Base-by-base conservation (phyloP, 2,888 invertebrate genomes). In the Sympetrum striolatum region DNA sequence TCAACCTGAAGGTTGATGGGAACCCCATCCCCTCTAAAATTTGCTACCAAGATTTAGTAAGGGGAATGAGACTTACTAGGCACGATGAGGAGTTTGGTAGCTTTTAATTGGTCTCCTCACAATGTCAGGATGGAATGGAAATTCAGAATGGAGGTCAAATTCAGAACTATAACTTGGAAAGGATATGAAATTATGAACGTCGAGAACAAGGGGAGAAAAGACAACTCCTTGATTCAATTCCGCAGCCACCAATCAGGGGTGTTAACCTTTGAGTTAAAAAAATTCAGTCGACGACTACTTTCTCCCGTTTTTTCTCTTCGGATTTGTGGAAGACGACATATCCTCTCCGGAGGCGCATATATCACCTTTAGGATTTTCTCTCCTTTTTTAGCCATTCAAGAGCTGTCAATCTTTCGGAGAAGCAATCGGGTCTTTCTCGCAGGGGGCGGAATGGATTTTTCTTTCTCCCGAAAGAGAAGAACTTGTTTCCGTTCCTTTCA, bases 351-450 rank as follows among this genome's bases (percentile, higher is more conserved):
- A 73, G 53, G 53, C 53, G 53, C 4, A 53, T 53, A 31, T 53
- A 53, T 82, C 82, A 22, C 44, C 82, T 82, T 82, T 58, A 82
- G 53, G 12, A 35, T 31, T 31, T 31, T 82, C 58, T 58, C 12
- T 44, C 48, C 31, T 81, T 53, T 82, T 82, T 58, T 58, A 58
- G 53, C 22, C 82, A 82, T 82, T 82, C 82, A 82, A 53, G 82
- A 58, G n/a, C 82, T 82, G 82, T 82, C 82, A 58, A 82, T 82
- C 82, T 82, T 31, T 73, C 31, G 82, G 82, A 58, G 58, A 82
- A 82, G 82, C 58, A 82, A 82, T 82, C 58, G 31, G 35, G 82
- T 31, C 73, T 82, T 58, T 82, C 44, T 18, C 53, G 15, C 25
- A 53, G 82, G 53, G 15, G 53, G 44, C 2, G 31, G 31, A 22